Base-by-base conservation (phyloP, 2,113 vertebrate genomes). In the Merops nubicus region DNA sequence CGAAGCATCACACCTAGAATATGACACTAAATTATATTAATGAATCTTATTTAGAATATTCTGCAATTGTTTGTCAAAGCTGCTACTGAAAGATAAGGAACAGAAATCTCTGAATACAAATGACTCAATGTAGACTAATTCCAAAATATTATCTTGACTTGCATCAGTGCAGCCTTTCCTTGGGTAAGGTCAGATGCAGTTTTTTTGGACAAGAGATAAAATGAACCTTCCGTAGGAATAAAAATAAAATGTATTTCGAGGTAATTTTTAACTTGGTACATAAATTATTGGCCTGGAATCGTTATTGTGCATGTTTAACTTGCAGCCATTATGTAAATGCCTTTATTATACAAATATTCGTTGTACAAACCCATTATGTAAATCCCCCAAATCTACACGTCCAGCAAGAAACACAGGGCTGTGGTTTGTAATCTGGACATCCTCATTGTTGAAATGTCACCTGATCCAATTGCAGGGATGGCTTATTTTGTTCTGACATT, bases 301-400 rank as follows among this genome's bases (percentile, higher is more conserved):
- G 96, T 97, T 95, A 97, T 45, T 59, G 91, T 89, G 96, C 94
- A 31, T 83, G 88, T 97, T 98, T 97, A 95, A 97, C 93, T 98
- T 50, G 84, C 84, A 83, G 91, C 78, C 85, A 89, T 97, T 97
- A 97, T 94, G 96, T 75, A 97, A 96, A 98, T 97, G 87, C 40
- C 36, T n/a, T 87, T 95, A 21, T 94, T 93, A 94, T 85, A 95
- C 98, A 98, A 98, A 97, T 98, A 98, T 96, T 95, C 96, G 97
- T 97, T 87, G 60, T 84, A 6, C 93, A 74, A 97, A 96, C 20
- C 83, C 84, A 95, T 98, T 97, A 97, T 96, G 94, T 87, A 98
- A 98, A 98, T 96, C 91, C 93, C 31, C 86, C 91, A 93, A 96
- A 90, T 87, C 96, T 94, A 80, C 91, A 77, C 87, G 78, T 60